phyloP scores from a whole-genome alignment of 1,140 invertebrate species.

The Holotrichia oblita region DNA sequence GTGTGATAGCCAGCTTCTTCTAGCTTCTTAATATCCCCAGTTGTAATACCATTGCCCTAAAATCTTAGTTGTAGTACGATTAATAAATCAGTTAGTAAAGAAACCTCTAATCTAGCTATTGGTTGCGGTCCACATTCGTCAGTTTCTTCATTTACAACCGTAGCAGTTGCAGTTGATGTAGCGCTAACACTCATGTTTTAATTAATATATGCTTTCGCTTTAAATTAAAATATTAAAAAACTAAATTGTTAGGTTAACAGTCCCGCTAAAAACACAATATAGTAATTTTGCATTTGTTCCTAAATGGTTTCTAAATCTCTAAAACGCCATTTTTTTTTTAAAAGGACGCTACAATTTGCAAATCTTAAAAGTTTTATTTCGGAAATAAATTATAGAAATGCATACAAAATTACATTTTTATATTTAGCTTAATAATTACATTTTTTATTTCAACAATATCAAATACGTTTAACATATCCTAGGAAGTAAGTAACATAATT shows the following conservation, averaged over 20 bases:
- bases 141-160: conserved; percentile 22
- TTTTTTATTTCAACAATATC: neutral
- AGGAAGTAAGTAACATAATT: neutral
- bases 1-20: conserved; percentile 94
- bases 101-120: conserved; percentile 31
- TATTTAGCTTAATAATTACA: conserved; percentile 4
- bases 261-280: neutral
- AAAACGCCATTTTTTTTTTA: too few relatives aligned
- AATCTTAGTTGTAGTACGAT: conserved; percentile 44
- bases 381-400: conserved; percentile 33
- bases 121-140: conserved; percentile 33
- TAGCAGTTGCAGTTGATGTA: conserved; percentile 11
- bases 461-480: neutral
- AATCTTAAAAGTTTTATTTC: too few relatives aligned
- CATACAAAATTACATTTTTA: conserved; percentile 15
- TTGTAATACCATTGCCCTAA: conserved; percentile 86
- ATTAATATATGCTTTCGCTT: too few relatives aligned
- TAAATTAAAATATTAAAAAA: too few relatives aligned
- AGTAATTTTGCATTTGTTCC: neutral
- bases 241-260: neutral
- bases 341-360: too few relatives aligned
- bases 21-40: conserved; percentile 92
- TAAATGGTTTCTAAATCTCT: too few relatives aligned
- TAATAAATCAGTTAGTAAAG: neutral
- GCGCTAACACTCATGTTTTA: conserved; percentile 34